Evolutionary conservation across 2,888 invertebrate species (phyloP).

Genomic region (Capitulum mitella): DNA sequence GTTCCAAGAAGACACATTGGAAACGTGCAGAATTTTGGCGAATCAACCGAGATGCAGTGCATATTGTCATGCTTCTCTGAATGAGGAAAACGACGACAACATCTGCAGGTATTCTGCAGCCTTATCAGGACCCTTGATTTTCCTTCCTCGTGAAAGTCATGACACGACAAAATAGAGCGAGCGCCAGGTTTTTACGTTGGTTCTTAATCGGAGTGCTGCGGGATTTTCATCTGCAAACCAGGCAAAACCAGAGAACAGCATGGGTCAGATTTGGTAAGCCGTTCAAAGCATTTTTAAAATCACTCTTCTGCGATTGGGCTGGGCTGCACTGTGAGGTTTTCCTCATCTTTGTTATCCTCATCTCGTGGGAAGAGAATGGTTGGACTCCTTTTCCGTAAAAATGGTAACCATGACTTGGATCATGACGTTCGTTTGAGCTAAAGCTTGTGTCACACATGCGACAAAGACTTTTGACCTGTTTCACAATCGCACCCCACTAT

Average conservation of each 20-base stretch:
- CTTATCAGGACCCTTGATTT: not conserved
- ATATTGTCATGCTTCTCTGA: not conserved
- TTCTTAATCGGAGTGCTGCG: not conserved
- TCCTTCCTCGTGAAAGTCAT: not conserved
- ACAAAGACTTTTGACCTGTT: no score
- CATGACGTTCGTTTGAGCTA: no score
- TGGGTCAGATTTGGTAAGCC: not conserved
- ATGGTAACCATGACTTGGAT: no score
- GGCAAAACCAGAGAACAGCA: not conserved
- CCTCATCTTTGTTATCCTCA: not conserved
- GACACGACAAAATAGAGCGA: not conserved
- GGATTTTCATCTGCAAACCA: conserved; percentile 9
- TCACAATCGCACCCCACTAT: no score
- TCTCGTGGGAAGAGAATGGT: not conserved
- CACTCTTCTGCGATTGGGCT: not conserved
- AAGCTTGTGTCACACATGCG: no score
- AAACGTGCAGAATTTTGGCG: no score
- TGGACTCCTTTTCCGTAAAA: not conserved
- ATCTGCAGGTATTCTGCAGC: not conserved
- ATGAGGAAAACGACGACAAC: not conserved
- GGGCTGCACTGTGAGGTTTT: not conserved
- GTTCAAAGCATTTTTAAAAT: not conserved
- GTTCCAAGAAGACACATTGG: no score
- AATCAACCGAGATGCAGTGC: not conserved
- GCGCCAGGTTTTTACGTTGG: not conserved